Evolutionary conservation across 1,140 invertebrate genomes (phyloP).

Genomic region (Scaptomyza hsui): DNA sequence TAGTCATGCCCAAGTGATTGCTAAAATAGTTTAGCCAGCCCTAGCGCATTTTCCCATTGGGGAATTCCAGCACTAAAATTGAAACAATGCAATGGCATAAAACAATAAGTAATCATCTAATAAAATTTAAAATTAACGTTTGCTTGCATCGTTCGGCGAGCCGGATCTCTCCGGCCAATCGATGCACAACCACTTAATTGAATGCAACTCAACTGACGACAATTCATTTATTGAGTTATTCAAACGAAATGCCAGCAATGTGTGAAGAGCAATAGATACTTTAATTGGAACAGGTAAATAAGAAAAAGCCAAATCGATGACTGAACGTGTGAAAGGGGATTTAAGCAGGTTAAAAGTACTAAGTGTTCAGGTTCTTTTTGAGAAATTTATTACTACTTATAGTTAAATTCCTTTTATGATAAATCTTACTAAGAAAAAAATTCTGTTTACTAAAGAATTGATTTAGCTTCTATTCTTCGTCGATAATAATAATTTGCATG

Average conservation of each 20-base stretch:
- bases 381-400: too few relatives aligned
- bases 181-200: conserved; percentile 55
- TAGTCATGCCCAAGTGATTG: conserved; percentile 80
- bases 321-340: neutral
- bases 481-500: too few relatives aligned
- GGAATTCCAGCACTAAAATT: conserved; percentile 62
- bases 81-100: conserved; percentile 71
- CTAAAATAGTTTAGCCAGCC: conserved; percentile 72
- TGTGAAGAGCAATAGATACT: conserved; percentile 65
- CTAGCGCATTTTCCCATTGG: conserved; percentile 59
- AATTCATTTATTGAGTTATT: conserved; percentile 75
- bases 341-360: neutral
- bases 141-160: conserved; percentile 34
- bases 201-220: conserved; percentile 57
- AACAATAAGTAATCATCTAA: conserved; percentile 45
- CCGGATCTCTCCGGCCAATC: conserved; percentile 61
- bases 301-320: conserved; percentile 12
- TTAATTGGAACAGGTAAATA: conserved; percentile 58
- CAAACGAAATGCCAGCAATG: conserved; percentile 74
- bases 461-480: too few relatives aligned
- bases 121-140: conserved; percentile 69
- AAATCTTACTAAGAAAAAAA: too few relatives aligned
- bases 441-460: too few relatives aligned
- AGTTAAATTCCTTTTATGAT: too few relatives aligned
- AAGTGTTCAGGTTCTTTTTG: neutral